A percentile compares a stretch with the other conserved stretches of the same genome.
These are phyloP conservation scores for Pristionchus maxplancki DNA, from an alignment of 2,888 invertebrate genomes.

Conservation along the genomic window DNA sequence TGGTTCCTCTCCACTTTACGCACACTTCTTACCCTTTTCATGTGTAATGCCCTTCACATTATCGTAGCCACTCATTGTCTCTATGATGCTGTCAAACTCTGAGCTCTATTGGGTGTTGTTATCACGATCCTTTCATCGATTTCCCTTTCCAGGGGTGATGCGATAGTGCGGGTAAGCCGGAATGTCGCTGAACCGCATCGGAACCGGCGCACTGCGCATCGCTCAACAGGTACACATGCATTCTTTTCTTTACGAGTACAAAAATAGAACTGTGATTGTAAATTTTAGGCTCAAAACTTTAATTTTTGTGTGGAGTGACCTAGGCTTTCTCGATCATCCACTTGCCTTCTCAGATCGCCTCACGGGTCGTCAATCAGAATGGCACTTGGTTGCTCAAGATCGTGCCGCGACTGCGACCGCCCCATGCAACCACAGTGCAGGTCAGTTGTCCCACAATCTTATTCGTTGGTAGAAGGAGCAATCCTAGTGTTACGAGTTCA, in stretches of 20 bases:
- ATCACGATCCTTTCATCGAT: background rate
- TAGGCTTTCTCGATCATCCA: background rate
- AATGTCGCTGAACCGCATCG: constrained; percentile 62
- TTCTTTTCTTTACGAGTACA: too few relatives aligned
- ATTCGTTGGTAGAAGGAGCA: too few relatives aligned
- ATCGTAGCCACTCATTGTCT: background rate
- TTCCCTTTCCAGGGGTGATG: background rate
- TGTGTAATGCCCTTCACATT: background rate
- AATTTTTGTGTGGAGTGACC: too few relatives aligned
- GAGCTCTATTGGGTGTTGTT: background rate
- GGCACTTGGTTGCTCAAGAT: constrained; percentile 53
- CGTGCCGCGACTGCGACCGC: constrained; percentile 39
- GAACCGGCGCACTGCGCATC: constrained; percentile 58
- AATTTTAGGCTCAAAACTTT: too few relatives aligned
- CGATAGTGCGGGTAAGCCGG: background rate
- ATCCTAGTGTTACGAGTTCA: too few relatives aligned
- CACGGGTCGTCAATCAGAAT: constrained; percentile 55
- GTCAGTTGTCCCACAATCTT: background rate
- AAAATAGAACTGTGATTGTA: too few relatives aligned
- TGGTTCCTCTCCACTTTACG: background rate
- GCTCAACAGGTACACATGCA: constrained; percentile 57
- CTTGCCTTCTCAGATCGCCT: constrained; percentile 36
- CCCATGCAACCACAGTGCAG: background rate
- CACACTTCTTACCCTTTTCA: background rate
- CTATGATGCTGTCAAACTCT: background rate